These are phyloP conservation scores for Polypterus senegalus DNA, from an alignment of 2,113 vertebrate species.

Conservation along the genomic window DNA sequence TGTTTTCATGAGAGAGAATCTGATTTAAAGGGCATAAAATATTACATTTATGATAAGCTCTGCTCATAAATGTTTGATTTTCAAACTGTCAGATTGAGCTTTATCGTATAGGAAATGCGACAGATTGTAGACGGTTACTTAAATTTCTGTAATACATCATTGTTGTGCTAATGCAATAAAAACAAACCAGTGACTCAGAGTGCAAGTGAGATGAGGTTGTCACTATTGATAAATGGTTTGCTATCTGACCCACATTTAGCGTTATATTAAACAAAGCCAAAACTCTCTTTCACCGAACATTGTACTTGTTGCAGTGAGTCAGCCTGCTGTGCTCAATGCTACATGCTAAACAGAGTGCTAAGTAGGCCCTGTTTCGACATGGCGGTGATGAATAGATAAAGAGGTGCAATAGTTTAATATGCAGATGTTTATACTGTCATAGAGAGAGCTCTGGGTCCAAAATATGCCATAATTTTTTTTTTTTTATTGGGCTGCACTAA, in stretches of 20 bases:
- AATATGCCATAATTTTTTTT: too few species aligned
- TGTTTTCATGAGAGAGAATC: constrained; percentile 19
- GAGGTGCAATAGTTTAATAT: too few species aligned
- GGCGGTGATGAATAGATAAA: too few species aligned
- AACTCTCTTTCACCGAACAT: not conserved
- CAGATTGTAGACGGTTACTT: constrained; percentile 17
- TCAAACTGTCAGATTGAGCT: constrained; percentile 17
- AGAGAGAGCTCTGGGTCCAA: too few species aligned
- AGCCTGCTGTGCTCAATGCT: too few species aligned
- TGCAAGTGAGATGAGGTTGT: constrained; percentile 19
- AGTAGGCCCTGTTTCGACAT: too few species aligned
- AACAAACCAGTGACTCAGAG: constrained; percentile 17
- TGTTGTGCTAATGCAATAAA: constrained; percentile 20
- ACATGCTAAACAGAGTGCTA: too few species aligned
- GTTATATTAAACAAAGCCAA: constrained; percentile 23
- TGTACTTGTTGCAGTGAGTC: too few species aligned
- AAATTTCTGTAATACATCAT: constrained; percentile 27
- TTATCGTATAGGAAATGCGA: constrained; percentile 14
- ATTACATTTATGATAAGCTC: constrained; percentile 16
- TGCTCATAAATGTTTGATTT: constrained; percentile 21
- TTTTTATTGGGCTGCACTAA: too few species aligned
- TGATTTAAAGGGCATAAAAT: constrained; percentile 21
- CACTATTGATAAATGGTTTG: constrained; percentile 25
- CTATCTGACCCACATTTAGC: constrained; percentile 18
- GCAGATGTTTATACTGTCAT: too few species aligned